Base-by-base conservation (phyloP, 1,140 invertebrate species). In the Steinernema feltiae region DNA sequence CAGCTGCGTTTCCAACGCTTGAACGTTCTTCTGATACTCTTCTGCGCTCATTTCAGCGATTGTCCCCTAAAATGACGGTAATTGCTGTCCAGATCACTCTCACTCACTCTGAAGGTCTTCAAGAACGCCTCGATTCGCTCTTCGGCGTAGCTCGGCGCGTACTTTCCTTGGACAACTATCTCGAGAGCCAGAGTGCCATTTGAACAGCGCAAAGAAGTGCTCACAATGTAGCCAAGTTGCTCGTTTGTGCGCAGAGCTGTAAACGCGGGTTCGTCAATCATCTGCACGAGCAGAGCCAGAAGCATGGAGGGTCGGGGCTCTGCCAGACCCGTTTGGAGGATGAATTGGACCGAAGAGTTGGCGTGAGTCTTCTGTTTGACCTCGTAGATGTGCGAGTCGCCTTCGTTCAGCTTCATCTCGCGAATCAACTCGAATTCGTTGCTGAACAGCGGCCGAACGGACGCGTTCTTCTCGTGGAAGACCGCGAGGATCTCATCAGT, bases 201-300 rank as follows among this genome's bases (percentile, higher is more conserved):
- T 7, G 91, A 89, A 81, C 92, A 89, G 12, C 93, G 89, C 21
- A 94, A 88, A 0, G 92, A 92, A 85, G 92, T 93, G 84, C 92
- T 93, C 35, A 98, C 94, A 82, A 97, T 95, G 86, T 98, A 98
- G 88, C 94, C 94, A 7, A 97, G 88, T 86, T 96, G 94, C 87
- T 97, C 89, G 93, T 95, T 91, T 0, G 94, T 96, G 79, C 95
- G 88, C 17, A 98, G 89, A 69, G 91, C 90, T 88, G 93, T 92
- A 87, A 94, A 97, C 87, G 92, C 95, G 0, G 95, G 94, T 87
- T 98, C 94, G 24, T 90, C 90, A 12, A 97, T 90, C 78, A 97
- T 92, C 88, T 98, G 94, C 63, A 91, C 90, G 72, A 96, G 89
- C 32, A 98, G 89, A 87, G 95, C 93, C 1, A 97, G 87, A 73